Base-by-base conservation (phyloP, 2,888 invertebrate genomes). In the Spicauda simplicius region DNA sequence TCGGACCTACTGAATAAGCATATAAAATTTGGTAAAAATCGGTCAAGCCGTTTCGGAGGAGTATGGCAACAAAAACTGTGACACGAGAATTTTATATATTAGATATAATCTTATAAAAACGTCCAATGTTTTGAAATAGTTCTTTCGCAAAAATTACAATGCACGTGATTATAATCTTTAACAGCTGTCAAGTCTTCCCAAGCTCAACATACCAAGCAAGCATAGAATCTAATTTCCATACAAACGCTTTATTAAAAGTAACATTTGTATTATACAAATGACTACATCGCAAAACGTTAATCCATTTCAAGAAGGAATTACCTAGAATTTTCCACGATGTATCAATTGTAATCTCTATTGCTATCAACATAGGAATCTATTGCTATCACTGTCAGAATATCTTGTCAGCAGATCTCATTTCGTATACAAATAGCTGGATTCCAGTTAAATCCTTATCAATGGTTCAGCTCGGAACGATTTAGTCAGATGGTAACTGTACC, bases 341-440 rank as follows among this genome's bases (percentile, higher is more conserved):
- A 60, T 59, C 55, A 2, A 66, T 33, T 55, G n/a, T 50, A 12
- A 55, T 55, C 55, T 60, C 30, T 60, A 59, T 59, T 55, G 8
- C 54, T 14, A 55, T 33, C 10, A 4, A 14, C n/a, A 30, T 54
- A 65, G 50, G 33, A 20, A 25, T n/a, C 14, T 14, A 50, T 50
- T 10, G 41, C 30, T 52, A 33, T n/a, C 16, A 25, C 11, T 48
- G 25, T 19, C 30, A 16, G 41, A 54, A 53, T 52, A 62, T 25
- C 48, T 50, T 66, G 66, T 60, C 61, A 61, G 53, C 58, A 19
- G 55, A 67, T 61, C 61, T 61, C 61, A 67, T 61, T 67, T 67
- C 53, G 61, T 61, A 61, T 61, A 56, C 66, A 61, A 67, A 56
- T 60, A 55, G 66, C 48, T 25, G n/a, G 66, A 56, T 67, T 61